A percentile compares a stretch with the other conserved stretches of the same genome.
Conservation (phyloP, 2,797 vertebrate species). For the Eulemur albifrons region DNA sequence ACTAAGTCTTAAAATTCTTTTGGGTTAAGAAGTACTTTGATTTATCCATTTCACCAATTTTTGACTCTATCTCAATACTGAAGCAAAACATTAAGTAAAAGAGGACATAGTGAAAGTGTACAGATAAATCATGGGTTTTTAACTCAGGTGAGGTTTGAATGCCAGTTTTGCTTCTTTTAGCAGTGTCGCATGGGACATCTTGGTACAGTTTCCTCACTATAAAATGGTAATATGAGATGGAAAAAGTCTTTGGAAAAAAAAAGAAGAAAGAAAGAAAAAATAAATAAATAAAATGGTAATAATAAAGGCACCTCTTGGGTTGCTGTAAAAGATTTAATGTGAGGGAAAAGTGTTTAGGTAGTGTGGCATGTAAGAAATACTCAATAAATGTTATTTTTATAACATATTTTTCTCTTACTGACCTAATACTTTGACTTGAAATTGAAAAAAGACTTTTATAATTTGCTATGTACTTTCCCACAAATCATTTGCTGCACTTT, state of each 20-base stretch:
- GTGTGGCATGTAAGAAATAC: background rate
- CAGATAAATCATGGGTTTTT: background rate
- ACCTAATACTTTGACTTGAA: background rate
- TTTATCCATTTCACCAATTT: background rate
- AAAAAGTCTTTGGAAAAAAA: too few relatives aligned
- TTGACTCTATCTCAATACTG: background rate
- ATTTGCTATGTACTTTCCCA: background rate
- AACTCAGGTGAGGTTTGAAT: background rate
- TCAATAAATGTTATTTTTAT: background rate
- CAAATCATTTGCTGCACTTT: background rate
- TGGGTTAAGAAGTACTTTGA: background rate
- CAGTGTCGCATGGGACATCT: background rate
- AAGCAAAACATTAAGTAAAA: background rate
- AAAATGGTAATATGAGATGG: background rate
- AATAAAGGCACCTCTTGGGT: background rate
- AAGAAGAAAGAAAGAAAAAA: too few relatives aligned
- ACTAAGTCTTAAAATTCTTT: background rate
- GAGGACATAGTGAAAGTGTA: background rate
- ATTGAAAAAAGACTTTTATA: background rate
- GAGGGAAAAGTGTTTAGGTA: background rate
- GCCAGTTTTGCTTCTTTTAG: background rate
- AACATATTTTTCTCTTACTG: background rate
- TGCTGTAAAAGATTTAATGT: background rate
- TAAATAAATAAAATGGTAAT: background rate
- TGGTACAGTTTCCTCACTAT: background rate